Evolutionary conservation across 2,888 invertebrate genomes (phyloP).

Genomic region (Thecophora atra): DNA sequence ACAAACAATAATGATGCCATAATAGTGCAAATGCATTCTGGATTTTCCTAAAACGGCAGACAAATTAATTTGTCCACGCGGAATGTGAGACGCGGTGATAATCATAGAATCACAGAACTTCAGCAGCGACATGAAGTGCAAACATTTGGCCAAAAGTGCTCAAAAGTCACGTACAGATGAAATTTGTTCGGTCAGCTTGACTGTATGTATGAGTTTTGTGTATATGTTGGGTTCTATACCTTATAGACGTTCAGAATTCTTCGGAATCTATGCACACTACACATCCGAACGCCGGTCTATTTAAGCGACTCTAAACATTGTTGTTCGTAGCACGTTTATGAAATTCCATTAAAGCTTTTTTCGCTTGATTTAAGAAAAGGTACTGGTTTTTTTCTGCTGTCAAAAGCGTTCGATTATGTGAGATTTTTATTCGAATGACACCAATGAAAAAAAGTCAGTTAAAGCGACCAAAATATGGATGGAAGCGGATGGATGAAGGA

Average conservation of each 20-base stretch:
- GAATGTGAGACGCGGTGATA: not conserved
- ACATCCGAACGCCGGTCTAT: not conserved
- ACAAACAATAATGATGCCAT: too few species aligned
- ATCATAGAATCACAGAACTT: not conserved
- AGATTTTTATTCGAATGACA: conserved; percentile 20
- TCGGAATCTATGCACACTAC: conserved; percentile 3
- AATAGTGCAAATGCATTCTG: too few species aligned
- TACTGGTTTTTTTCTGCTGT: not conserved
- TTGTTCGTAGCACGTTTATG: conserved; percentile 9
- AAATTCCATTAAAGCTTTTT: conserved; percentile 22
- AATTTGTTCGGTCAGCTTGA: conserved; percentile 11
- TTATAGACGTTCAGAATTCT: not conserved
- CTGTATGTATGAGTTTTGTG: not conserved
- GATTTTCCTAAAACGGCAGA: not conserved
- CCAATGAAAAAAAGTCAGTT: not conserved
- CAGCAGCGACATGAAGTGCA: not conserved
- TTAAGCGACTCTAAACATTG: not conserved
- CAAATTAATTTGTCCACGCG: not conserved
- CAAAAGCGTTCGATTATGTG: conserved; percentile 24
- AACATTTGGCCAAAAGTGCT: conserved; percentile 11
- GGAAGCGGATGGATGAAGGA: not conserved
- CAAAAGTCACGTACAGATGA: conserved; percentile 18
- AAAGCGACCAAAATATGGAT: not conserved
- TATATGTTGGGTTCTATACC: conserved; percentile 8
- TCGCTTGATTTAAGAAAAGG: not conserved